A percentile compares a stretch with the other conserved stretches of the same genome.
phyloP scores from a whole-genome alignment of 2,888 invertebrate genomes.

The Criorhina ranunculi region DNA sequence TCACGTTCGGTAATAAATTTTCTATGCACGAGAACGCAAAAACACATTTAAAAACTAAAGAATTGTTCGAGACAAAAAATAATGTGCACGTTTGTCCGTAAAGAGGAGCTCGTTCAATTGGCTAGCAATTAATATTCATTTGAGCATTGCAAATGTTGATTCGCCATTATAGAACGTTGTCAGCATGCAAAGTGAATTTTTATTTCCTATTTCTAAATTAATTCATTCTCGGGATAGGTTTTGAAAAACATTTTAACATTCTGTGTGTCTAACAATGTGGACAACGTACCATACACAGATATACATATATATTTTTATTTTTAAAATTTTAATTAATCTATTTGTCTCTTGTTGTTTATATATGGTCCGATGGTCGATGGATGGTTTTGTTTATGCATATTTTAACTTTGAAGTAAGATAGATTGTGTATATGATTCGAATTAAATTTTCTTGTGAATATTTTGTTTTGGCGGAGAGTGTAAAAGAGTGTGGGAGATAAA shows the following conservation, averaged over 20 bases:
- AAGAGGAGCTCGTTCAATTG: slow-evolving; percentile 48
- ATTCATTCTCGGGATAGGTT: neutral
- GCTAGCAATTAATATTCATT: slow-evolving; percentile 70
- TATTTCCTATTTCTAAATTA: slow-evolving; percentile 35
- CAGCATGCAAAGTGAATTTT: slow-evolving; percentile 54
- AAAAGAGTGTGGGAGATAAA: neutral
- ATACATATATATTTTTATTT: slow-evolving; percentile 21
- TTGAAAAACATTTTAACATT: slow-evolving; percentile 16
- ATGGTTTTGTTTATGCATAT: neutral
- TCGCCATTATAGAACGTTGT: slow-evolving; percentile 54
- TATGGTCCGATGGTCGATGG: slow-evolving; percentile 10
- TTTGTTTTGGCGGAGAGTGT: slow-evolving; percentile 19
- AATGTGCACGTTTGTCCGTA: neutral
- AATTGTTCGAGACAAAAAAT: slow-evolving; percentile 10
- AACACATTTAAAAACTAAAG: neutral
- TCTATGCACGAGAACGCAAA: neutral
- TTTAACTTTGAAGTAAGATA: neutral
- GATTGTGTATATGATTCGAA: no score
- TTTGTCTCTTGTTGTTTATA: slow-evolving; percentile 16
- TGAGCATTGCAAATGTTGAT: slow-evolving; percentile 29
- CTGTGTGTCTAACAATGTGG: slow-evolving; percentile 31
- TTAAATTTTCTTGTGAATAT: neutral
- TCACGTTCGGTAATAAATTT: neutral
- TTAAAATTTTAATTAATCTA: slow-evolving; percentile 32
- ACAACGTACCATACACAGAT: no score